These are phyloP conservation scores for Hybognathus amarus DNA, from an alignment of 2,797 vertebrate genomes.

Conservation along the genomic window DNA sequence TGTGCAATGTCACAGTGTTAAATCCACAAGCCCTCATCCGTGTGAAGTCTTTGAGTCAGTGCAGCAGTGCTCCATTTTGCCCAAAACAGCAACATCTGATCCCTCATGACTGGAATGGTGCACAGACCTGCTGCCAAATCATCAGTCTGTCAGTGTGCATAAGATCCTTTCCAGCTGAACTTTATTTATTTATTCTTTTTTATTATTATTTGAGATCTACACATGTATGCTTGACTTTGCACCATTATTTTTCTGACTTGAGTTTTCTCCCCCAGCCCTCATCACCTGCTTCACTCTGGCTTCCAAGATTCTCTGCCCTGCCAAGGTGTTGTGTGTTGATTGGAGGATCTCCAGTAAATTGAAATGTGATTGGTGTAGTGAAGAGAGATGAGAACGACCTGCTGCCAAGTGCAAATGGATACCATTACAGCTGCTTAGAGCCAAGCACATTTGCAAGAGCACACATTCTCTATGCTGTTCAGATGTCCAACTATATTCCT, in stretches of 20 bases:
- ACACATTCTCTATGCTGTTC: not conserved
- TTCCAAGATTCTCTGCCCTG: not conserved
- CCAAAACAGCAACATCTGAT: slow-evolving; percentile 30
- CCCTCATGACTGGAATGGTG: not conserved
- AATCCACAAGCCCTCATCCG: slow-evolving; percentile 16
- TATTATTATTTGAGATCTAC: slow-evolving; percentile 23
- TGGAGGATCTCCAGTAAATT: slow-evolving; percentile 33
- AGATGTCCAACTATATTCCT: slow-evolving; percentile 2
- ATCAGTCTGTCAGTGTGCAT: slow-evolving; percentile 11
- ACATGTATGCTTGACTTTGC: not conserved
- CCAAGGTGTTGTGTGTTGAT: slow-evolving; percentile 31
- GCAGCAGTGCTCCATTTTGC: not conserved
- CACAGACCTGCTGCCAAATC: slow-evolving; percentile 21
- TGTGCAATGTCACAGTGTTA: slow-evolving; percentile 34
- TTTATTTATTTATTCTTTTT: not conserved
- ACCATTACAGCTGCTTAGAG: slow-evolving; percentile 30
- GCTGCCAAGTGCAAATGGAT: slow-evolving; percentile 39
- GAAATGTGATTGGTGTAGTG: slow-evolving; percentile 25
- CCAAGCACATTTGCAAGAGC: slow-evolving; percentile 8
- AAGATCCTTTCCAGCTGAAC: slow-evolving; percentile 16
- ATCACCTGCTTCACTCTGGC: slow-evolving; percentile 18
- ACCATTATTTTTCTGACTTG: slow-evolving; percentile 19
- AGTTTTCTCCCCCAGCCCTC: not conserved
- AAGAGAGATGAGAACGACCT: not conserved
- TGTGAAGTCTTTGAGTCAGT: slow-evolving; percentile 1